These are phyloP conservation scores for Argyrosomus regius DNA, from an alignment of 2,797 vertebrate species.

Conservation along the genomic window DNA sequence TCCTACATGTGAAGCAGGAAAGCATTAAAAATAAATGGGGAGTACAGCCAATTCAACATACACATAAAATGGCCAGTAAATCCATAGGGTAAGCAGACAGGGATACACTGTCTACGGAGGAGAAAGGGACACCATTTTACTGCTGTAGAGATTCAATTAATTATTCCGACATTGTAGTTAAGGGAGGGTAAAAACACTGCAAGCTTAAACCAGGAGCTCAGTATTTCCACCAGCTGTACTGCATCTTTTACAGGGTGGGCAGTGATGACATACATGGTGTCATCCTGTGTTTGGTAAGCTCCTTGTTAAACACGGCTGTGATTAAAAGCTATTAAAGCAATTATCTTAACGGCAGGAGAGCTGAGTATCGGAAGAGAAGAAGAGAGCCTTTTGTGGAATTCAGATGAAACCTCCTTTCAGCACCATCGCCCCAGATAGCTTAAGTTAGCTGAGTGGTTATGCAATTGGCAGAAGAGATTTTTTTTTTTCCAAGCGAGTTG, in stretches of 20 bases:
- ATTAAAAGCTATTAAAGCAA: constrained; percentile 78
- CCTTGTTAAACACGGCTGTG: constrained; percentile 63
- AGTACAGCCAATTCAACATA: constrained; percentile 61
- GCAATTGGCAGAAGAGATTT: constrained; percentile 60
- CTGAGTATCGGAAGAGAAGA: constrained; percentile 49
- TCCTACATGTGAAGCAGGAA: constrained; percentile 44
- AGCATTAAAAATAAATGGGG: constrained; percentile 75
- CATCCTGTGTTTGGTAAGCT: constrained; percentile 60
- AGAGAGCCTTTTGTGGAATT: constrained; percentile 59
- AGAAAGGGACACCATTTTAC: constrained; percentile 48
- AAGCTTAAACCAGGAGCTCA: constrained; percentile 22
- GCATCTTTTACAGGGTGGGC: constrained; percentile 31
- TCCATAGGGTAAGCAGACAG: constrained; percentile 59
- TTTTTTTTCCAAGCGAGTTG: constrained; percentile 36
- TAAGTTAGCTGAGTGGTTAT: constrained; percentile 68
- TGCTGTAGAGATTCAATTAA: constrained; percentile 47
- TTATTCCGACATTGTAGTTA: constrained; percentile 31
- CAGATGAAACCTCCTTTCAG: constrained; percentile 71
- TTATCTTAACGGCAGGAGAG: constrained; percentile 69
- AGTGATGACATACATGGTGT: constrained; percentile 44
- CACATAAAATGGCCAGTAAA: constrained; percentile 77
- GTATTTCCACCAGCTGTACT: constrained; percentile 31
- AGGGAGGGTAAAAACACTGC: constrained; percentile 38
- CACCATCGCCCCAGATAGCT: constrained; percentile 65
- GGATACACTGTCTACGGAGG: constrained; percentile 12